phyloP scores from a whole-genome alignment of 2,888 invertebrate genomes.

The Meta bourneti region DNA sequence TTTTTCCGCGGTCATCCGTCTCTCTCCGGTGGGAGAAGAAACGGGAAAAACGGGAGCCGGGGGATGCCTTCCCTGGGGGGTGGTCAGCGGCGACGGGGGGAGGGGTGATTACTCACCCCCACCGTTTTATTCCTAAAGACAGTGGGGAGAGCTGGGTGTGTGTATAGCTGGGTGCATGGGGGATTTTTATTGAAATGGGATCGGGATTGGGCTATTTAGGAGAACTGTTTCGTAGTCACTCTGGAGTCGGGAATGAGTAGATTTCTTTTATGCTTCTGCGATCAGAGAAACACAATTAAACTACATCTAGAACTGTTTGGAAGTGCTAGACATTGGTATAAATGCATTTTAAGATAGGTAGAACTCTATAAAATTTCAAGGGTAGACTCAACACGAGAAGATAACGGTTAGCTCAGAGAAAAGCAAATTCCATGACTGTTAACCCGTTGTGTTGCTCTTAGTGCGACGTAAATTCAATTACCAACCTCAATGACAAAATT shows the following conservation, averaged over 20 bases:
- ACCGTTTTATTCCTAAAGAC: constrained; percentile 29
- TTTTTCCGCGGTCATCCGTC: constrained; percentile 61
- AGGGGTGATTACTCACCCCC: constrained; percentile 65
- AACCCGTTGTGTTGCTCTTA: too few species aligned
- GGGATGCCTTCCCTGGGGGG: constrained; percentile 26
- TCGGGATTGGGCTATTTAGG: constrained; percentile 14
- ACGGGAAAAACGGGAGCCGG: not conserved
- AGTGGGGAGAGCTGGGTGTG: not conserved
- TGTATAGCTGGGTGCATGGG: not conserved
- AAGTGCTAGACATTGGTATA: too few species aligned
- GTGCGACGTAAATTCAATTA: too few species aligned
- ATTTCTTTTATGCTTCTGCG: too few species aligned
- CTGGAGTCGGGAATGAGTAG: not conserved
- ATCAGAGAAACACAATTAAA: too few species aligned
- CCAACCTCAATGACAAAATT: too few species aligned
- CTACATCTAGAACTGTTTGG: too few species aligned
- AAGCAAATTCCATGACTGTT: too few species aligned
- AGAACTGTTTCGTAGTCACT: constrained; percentile 7
- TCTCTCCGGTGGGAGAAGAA: constrained; percentile 31
- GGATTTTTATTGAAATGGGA: constrained; percentile 51
- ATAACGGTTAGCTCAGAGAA: too few species aligned
- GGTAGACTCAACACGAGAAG: too few species aligned
- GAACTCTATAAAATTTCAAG: too few species aligned
- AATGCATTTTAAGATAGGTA: too few species aligned
- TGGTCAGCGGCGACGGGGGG: constrained; percentile 30